Percentiles rank a stretch among this genome's conserved stretches.
These are phyloP conservation scores for Paradisaea rubra DNA, from an alignment of 2,113 vertebrate genomes.

Conservation along the genomic window DNA sequence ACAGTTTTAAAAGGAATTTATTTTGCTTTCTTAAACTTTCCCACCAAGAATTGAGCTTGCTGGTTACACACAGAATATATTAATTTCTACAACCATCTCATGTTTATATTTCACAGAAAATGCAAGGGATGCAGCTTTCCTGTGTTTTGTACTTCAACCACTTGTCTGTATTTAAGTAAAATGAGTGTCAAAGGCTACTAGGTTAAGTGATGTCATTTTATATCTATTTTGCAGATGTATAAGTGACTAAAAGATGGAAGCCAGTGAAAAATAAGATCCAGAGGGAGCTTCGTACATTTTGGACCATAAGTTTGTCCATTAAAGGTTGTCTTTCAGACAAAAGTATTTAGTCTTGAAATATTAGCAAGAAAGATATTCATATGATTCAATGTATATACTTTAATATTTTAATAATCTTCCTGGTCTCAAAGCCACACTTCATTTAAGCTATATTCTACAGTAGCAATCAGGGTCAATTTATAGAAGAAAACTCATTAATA, in stretches of 20 bases:
- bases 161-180: background rate
- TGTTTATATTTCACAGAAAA: background rate
- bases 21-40: background rate
- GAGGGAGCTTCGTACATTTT: background rate
- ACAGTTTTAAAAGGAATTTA: background rate
- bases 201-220: background rate
- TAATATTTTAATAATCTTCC: conserved; percentile 8
- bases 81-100: background rate
- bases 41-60: background rate
- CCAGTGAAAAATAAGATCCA: background rate
- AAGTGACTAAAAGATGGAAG: background rate
- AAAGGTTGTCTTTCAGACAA: background rate
- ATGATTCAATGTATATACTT: background rate
- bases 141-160: background rate
- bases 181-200: background rate
- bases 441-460: conserved; percentile 19
- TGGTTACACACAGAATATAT: background rate
- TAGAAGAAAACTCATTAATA: conserved; percentile 23
- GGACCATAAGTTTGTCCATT: background rate
- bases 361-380: background rate
- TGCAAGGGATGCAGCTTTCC: background rate
- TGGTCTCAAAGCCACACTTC: background rate
- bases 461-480: conserved; percentile 3
- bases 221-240: background rate
- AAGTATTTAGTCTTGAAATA: background rate